phyloP scores from a whole-genome alignment of 2,797 vertebrate genomes.

The Ibycter americanus region DNA sequence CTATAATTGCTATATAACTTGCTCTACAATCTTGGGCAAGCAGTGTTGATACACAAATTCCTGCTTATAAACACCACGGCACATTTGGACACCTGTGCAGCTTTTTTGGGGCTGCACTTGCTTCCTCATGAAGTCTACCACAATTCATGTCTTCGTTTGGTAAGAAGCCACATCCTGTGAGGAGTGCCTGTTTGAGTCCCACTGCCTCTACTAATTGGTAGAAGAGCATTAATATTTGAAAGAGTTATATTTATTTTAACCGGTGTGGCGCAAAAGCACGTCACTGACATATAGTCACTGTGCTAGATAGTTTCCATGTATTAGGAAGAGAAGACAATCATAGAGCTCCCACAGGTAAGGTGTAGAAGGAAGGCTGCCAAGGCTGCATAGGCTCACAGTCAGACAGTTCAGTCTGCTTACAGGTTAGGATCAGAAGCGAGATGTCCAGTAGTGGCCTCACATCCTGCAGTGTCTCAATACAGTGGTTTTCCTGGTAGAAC shows the following conservation, averaged over 20 bases:
- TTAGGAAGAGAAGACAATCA: background rate
- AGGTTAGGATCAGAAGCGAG: background rate
- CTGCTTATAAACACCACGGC: background rate
- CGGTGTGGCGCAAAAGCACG: background rate
- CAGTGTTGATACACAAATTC: background rate
- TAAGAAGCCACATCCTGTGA: background rate
- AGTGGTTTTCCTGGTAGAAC: background rate
- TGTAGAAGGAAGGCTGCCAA: background rate
- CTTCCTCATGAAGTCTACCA: background rate
- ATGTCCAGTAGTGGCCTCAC: no score
- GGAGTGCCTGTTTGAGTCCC: background rate
- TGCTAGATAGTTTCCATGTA: background rate
- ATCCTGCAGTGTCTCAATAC: background rate
- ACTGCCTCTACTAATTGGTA: background rate
- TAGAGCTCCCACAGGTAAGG: background rate
- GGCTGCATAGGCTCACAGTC: background rate
- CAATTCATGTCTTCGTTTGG: background rate
- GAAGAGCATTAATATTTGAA: background rate
- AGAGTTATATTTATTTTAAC: background rate
- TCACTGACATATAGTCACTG: background rate
- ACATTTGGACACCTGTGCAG: background rate
- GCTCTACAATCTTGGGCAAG: background rate
- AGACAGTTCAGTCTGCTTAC: background rate
- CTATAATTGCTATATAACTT: background rate
- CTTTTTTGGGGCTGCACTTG: background rate